Percentiles rank a stretch among this genome's conserved stretches.
These are phyloP conservation scores for Aphidius gifuensis DNA, from an alignment of 1,140 invertebrate genomes.

Conservation along the genomic window DNA sequence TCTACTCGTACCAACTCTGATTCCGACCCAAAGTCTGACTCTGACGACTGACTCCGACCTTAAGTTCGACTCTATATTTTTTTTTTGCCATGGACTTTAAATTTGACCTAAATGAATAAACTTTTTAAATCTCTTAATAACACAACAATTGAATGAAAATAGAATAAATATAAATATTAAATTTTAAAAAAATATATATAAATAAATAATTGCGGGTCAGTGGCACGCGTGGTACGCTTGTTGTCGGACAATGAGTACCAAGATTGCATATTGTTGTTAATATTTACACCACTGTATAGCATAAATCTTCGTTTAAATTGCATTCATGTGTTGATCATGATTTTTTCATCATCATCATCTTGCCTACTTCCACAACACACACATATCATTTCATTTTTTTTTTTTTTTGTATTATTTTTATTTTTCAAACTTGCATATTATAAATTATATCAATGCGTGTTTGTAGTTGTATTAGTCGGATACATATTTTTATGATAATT, in stretches of 20 bases:
- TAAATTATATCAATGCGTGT: constrained; percentile 2
- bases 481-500: neutral
- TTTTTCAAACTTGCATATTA: constrained; percentile 1
- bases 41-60: too few species aligned
- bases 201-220: too few species aligned
- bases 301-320: constrained; percentile 56
- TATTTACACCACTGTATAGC: constrained; percentile 45
- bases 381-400: neutral
- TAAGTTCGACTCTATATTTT: too few species aligned
- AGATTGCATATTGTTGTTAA: constrained; percentile 55
- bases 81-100: too few species aligned
- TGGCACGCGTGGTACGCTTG: neutral
- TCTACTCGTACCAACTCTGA: too few species aligned
- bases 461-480: neutral
- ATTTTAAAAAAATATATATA: too few species aligned
- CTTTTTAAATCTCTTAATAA: too few species aligned
- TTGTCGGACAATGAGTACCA: constrained; percentile 41
- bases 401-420: neutral
- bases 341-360: neutral
- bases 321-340: constrained; percentile 37
- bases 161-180: neutral
- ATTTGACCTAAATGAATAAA: too few species aligned
- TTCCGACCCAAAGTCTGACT: too few species aligned
- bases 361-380: neutral
- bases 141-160: too few species aligned